Base-by-base conservation (phyloP, 2,797 vertebrate genomes). In the Phrynocephalus forsythii region DNA sequence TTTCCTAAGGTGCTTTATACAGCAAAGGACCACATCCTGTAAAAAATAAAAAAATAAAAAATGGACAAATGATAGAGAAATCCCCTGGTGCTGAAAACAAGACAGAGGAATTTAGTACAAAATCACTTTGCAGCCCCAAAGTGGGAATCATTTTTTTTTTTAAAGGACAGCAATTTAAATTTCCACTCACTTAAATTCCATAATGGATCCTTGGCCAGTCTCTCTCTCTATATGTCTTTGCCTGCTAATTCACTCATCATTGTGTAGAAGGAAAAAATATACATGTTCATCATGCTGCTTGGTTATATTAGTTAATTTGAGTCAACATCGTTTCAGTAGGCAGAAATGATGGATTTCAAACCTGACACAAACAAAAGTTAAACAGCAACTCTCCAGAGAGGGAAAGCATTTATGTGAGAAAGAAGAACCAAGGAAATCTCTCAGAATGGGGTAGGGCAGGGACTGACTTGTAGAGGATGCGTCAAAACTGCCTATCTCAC, bases 161-260 rank as follows among this genome's bases (percentile, higher is more conserved):
- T 24, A 71, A 79, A 71, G 63, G 6, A 60, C 9, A 86, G 73
- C 75, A 86, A 79, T 86, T 73, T n/a, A 86, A 79, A 86, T 79
- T 83, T 83, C 75, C 84, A 78, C 50, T 67, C 68, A 73, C 76
- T 89, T 86, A 83, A 67, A 56, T 89, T 86, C 82, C 11, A 18
- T 73, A 86, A 86, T 86, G 18, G 81, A 83, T 67, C 77, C 44
- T 83, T 86, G 50, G 48, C 38, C 66, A 28, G 50, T 3, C 9
- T 5, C 11, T 73, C 79, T 60, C 52, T 33, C 83, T 13, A 63
- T 52, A 75, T 67, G 6, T 6, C 0, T 18, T 60, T 60, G 77
- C 16, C 69, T 33, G 22, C 56, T 67, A 73, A 86, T 86, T 77
- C 52, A 26, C 44, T 73, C 22, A 20, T 38, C 56, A 84, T 88